Base-by-base conservation (phyloP, 2,113 vertebrate species). In the Macrotus californicus region DNA sequence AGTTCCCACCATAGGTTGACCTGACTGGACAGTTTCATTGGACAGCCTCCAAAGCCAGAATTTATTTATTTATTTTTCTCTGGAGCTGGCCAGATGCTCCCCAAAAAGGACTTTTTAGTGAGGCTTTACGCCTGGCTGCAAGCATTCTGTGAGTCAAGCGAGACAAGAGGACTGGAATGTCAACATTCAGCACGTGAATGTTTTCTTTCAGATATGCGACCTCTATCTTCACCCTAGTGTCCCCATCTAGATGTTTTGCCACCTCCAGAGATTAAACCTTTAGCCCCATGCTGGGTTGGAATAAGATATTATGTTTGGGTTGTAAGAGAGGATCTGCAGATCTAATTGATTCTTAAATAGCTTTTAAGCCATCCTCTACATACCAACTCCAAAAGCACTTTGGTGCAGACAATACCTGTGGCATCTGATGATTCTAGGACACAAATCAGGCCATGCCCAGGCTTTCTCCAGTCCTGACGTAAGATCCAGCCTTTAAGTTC, bases 261-360 rank as follows among this genome's bases (percentile, higher is more conserved):
- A 31, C 66, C 24, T 77, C 56, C 5, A 1, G 1, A 73, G 36
- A 56, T 61, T 61, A 64, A 75, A 48, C 56, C 24, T 73, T 31
- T 36, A 7, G 1, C 43, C 41, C 34, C 56, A 3, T 12, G 24
- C 2, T 14, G 2, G 7, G 12, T 4, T 26, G 5, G 14, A 76
- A 39, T 81, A 13, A 52, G 7, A 52, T 1, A 19, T 64, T 10
- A 1, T 50, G 21, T 3, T 14, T 5, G 54, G 18, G 2, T 39
- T 75, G 7, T 46, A 10, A 15, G 19, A 31, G 34, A 82, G 12
- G 18, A 50, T 34, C 41, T 92, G 18, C 36, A 52, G 64, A 19
- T 50, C 34, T 36, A 24, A 46, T 22, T 67, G 4, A 19, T 84
- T 6, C 19, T 77, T 26, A 39, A 39, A 14, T 0, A 77, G 6